Base-by-base conservation (phyloP, 1,140 invertebrate species). In the Cyphomyrmex costatus region DNA sequence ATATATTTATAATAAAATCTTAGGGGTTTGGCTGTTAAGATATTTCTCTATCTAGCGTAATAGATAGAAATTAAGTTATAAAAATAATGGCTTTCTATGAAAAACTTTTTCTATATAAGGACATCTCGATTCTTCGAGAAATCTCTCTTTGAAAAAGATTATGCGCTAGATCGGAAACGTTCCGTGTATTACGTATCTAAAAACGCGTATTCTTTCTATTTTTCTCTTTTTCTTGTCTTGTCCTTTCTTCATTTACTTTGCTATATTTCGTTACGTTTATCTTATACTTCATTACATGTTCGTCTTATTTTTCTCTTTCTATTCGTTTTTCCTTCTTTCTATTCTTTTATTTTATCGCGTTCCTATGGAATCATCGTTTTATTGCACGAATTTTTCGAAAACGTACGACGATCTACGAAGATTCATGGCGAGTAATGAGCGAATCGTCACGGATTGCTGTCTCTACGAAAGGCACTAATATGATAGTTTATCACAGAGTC, bases 401-500 rank as follows among this genome's bases (percentile, higher is more conserved):
- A 73, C 30, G 42, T 80, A 53, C 68, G 30, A 56, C n/a, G 36
- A 73, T 83, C 78, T 42, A 60, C 33, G 27, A 73, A 46, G 79
- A 74, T 83, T n/a, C 68, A 73, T 74, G 79, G 79, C 79, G 68
- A 74, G 33, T 21, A 83, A 83, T 74, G 68, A 74, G 27, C 21
- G 42, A 83, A 74, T 74, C 79, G 27, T 63, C 68, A 68, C 68
- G 68, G 53, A 82, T 58, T 79, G 46, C 63, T 68, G 68, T 83
- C 36, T 49, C 58, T 61, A 83, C 68, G 36, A 30, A 83, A 83
- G 79, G 79, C 79, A 83, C 79, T 83, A 83, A 74, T 61, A 83
- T 83, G 68, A 83, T 83, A 74, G 36, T 83, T 73, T 83, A 83
- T 83, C 79, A 83, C 79, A 83, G 79, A 83, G 53, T 83, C 79